Base-by-base conservation (phyloP, 2,888 invertebrate species). In the Oscheius sp. region DNA sequence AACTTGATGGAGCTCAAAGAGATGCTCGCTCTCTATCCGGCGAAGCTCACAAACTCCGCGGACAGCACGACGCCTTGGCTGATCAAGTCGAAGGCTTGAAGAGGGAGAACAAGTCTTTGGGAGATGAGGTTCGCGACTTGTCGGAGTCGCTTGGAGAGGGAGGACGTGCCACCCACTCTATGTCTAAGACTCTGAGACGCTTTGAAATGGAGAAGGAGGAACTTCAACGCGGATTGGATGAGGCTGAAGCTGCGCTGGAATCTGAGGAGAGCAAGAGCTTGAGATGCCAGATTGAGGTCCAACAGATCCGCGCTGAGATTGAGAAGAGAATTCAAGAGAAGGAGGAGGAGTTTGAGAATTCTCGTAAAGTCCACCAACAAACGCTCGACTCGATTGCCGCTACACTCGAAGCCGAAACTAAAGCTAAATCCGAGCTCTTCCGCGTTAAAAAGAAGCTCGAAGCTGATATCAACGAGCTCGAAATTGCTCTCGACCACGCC, bases 281-380 rank as follows among this genome's bases (percentile, higher is more conserved):
- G 48, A 64, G 76, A 8, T 80, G 76, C 74, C 73, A 73, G 90
- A 92, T 97, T 84, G 97, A 99, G 90, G 91, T 98, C 88, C 94
- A 95, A 86, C 95, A 96, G 90, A 96, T 98, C 87, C 93, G 98
- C 88, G 95, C 96, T 90, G 97, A 98, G 90, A 97, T 98, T 89
- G 98, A 98, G 90, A 93, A 96, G 88, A 93, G 97, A 88, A 94
- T 98, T 90, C 96, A 96, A 89, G 98, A 99, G 92, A 98, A 98
- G 91, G 98, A 98, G 88, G 98, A 98, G 87, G 98, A 98, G 90
- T 99, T 98, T 91, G 97, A 98, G 89, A 97, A 96, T 90, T 98
- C 97, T 72, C 80, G 86, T 71, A 84, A 85, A 75, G 83, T 83
- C 64, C 97, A 98, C 91, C 96, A 97, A 90, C 94, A 97, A 83